A percentile compares a stretch with the other conserved stretches of the same genome.
phyloP scores from a whole-genome alignment of 2,888 invertebrate genomes.

The Spodoptera exigua region DNA sequence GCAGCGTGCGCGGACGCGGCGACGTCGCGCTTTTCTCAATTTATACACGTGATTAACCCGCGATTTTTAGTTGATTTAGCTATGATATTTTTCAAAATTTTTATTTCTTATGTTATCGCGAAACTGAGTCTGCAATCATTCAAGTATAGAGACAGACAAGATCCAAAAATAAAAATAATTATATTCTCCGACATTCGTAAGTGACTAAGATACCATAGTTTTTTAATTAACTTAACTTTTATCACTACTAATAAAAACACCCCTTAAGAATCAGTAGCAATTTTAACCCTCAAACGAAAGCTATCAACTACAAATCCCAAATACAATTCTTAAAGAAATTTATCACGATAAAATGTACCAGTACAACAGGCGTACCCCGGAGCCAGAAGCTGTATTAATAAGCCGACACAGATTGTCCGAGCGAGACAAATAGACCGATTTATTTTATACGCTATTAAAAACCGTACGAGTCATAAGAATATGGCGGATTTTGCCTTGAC shows the following conservation, averaged over 20 bases:
- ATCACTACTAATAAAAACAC: neutral
- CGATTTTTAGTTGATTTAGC: too few relatives aligned
- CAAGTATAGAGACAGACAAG: too few relatives aligned
- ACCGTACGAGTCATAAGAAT: conserved; percentile 28
- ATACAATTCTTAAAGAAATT: conserved; percentile 20
- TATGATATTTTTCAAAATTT: too few relatives aligned
- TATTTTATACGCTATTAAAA: conserved; percentile 70
- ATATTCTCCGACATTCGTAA: too few relatives aligned
- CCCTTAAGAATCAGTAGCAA: conserved; percentile 9
- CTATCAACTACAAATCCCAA: conserved; percentile 10
- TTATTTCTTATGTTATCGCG: too few relatives aligned
- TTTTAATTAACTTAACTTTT: too few relatives aligned
- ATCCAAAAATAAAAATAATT: too few relatives aligned
- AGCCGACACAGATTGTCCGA: conserved; percentile 63
- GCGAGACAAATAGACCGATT: conserved; percentile 72
- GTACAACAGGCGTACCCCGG: conserved; percentile 22
- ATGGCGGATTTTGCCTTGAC: conserved; percentile 24
- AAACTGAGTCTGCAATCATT: too few relatives aligned
- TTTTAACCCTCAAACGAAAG: conserved; percentile 26
- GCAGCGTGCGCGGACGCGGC: too few relatives aligned
- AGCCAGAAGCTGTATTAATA: conserved; percentile 59
- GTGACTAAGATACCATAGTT: too few relatives aligned
- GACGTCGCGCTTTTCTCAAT: too few relatives aligned
- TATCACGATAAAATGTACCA: conserved; percentile 23
- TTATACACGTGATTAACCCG: too few relatives aligned